A percentile compares a stretch with the other conserved stretches of the same genome.
phyloP scores from a whole-genome alignment of 2,113 vertebrate genomes.

The Rhadina sibilatrix region DNA sequence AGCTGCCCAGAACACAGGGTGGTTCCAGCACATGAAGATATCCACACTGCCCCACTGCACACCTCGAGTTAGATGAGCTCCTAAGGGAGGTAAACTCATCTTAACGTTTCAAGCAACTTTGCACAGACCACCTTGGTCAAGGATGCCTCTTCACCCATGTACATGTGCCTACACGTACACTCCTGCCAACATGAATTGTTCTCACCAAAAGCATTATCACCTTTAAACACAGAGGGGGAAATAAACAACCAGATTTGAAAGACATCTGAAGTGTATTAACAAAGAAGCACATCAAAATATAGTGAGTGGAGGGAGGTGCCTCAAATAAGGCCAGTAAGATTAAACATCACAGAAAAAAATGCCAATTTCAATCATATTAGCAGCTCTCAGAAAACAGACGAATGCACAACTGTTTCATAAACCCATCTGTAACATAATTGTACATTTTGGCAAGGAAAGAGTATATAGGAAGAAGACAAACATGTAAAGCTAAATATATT shows the following conservation, averaged over 20 bases:
- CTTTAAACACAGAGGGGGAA: not conserved
- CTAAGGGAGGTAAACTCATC: not conserved
- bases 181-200: not conserved
- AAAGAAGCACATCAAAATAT: not conserved
- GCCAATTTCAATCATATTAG: not conserved
- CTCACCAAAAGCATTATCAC: not conserved
- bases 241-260: not conserved
- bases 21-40: not conserved
- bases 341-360: not conserved
- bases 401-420: not conserved
- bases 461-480: not conserved
- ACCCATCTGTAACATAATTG: not conserved
- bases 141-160: not conserved
- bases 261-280: not conserved
- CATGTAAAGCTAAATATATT: not conserved
- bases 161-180: rapidly evolving
- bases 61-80: not conserved
- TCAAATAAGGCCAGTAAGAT: not conserved
- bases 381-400: not conserved
- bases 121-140: not conserved
- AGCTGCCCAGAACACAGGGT: not conserved
- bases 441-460: not conserved
- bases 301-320: not conserved
- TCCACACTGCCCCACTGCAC: not conserved
- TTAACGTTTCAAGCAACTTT: not conserved